Evolutionary conservation across 2,113 vertebrate species (phyloP).

Genomic region (Brachyistius frenatus): DNA sequence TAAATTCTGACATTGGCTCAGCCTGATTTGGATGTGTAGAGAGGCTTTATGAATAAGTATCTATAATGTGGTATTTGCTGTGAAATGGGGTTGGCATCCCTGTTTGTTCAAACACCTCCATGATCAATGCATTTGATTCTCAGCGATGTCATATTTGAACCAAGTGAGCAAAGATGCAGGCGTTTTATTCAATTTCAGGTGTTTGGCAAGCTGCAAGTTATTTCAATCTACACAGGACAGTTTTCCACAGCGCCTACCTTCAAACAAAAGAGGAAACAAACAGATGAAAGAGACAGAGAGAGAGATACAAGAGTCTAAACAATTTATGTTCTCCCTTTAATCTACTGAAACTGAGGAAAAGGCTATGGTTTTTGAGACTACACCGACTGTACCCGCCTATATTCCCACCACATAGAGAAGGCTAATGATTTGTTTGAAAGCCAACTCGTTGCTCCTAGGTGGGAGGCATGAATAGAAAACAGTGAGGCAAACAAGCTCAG

Average conservation of each 20-base stretch:
- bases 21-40: too few relatives aligned
- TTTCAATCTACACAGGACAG: neutral
- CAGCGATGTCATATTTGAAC: neutral
- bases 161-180: too few relatives aligned
- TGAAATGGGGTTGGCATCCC: too few relatives aligned
- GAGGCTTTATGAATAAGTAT: neutral
- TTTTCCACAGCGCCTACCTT: neutral
- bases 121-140: neutral
- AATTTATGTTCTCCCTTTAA: slow-evolving; percentile 33
- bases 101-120: neutral
- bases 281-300: slow-evolving; percentile 19
- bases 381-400: slow-evolving; percentile 4
- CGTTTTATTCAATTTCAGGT: too few relatives aligned
- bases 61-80: neutral
- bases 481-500: slow-evolving; percentile 53
- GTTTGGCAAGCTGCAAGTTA: neutral
- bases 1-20: too few relatives aligned
- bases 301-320: slow-evolving; percentile 28
- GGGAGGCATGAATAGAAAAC: slow-evolving; percentile 53
- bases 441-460: slow-evolving; percentile 41
- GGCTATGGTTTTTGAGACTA: slow-evolving; percentile 1
- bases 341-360: slow-evolving; percentile 16
- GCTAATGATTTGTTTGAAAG: slow-evolving; percentile 59
- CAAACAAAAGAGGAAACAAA: slow-evolving; percentile 17
- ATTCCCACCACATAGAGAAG: slow-evolving; percentile 15